Conservation (phyloP, 92 coral and sea anemone genomes). For the Pocillopora meandrina region DNA sequence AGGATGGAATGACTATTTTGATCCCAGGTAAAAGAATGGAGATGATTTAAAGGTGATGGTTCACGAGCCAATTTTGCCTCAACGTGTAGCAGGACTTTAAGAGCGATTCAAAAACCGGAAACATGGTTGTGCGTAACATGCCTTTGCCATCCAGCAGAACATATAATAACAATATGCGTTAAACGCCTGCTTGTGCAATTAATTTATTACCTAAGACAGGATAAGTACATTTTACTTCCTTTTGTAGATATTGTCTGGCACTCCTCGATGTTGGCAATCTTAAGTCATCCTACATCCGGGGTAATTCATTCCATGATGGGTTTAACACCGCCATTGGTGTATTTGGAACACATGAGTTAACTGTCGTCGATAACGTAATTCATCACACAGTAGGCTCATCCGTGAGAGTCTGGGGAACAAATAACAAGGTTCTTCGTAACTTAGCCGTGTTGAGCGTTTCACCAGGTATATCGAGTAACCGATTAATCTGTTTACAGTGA, state of each 20-base stretch:
- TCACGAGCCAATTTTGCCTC: no score
- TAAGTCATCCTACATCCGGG: conserved; percentile 71
- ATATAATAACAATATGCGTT: background rate
- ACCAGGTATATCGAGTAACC: conserved; percentile 47
- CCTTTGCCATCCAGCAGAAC: no score
- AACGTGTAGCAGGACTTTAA: no score
- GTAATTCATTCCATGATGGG: conserved; percentile 88
- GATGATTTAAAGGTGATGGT: no score
- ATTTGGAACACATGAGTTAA: conserved; percentile 68
- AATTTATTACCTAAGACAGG: background rate
- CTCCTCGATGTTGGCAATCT: conserved; percentile 69
- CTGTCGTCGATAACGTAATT: conserved; percentile 75
- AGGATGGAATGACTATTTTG: conserved; percentile 81
- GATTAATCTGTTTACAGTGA: background rate
- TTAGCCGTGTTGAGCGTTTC: conserved; percentile 76
- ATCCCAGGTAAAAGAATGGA: conserved; percentile 61
- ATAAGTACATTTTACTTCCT: background rate
- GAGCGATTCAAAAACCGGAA: no score
- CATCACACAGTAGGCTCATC: conserved; percentile 85
- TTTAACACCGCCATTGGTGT: conserved; percentile 86
- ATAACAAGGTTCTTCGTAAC: conserved; percentile 64
- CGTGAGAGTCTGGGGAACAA: conserved; percentile 70
- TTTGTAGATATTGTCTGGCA: conserved; percentile 69
- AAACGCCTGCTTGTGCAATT: background rate
- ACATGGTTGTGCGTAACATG: no score